Conservation (phyloP, 2,797 vertebrate species). For the Salmo trutta region DNA sequence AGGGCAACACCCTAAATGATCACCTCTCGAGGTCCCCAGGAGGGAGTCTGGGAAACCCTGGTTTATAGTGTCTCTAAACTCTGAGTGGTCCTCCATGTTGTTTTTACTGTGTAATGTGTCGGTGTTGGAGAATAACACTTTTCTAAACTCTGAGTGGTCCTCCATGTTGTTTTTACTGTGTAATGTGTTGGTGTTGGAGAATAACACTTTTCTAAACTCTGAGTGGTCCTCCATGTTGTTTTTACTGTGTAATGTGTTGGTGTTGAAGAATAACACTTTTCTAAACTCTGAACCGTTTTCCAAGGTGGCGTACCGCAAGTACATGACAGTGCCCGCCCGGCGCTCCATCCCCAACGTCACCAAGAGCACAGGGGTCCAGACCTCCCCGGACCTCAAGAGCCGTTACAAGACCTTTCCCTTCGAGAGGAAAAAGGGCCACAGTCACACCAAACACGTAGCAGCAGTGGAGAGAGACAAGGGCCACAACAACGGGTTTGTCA, state of each 20-base stretch:
- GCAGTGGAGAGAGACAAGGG: slow-evolving; percentile 80
- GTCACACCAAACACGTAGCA: slow-evolving; percentile 82
- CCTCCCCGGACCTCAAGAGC: slow-evolving; percentile 91
- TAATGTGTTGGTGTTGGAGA: too few species aligned
- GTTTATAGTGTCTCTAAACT: neutral
- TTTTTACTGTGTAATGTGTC: neutral
- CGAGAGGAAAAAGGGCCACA: slow-evolving; percentile 90
- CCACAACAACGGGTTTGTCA: slow-evolving; percentile 86
- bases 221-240: neutral
- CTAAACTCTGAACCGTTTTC: neutral
- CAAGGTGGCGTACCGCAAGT: slow-evolving; percentile 91
- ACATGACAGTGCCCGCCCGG: slow-evolving; percentile 97
- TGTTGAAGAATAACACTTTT: neutral
- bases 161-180: too few species aligned
- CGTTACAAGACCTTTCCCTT: slow-evolving; percentile 97
- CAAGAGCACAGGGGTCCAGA: slow-evolving; percentile 96
- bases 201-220: too few species aligned
- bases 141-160: too few species aligned
- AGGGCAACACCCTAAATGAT: too few species aligned
- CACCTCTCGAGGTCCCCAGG: neutral
- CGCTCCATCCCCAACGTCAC: slow-evolving; percentile 98
- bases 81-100: neutral
- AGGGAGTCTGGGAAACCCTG: neutral
- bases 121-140: too few species aligned
- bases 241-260: neutral